These are phyloP conservation scores for Chrysolina americana DNA, from an alignment of 2,888 invertebrate species.

Conservation along the genomic window DNA sequence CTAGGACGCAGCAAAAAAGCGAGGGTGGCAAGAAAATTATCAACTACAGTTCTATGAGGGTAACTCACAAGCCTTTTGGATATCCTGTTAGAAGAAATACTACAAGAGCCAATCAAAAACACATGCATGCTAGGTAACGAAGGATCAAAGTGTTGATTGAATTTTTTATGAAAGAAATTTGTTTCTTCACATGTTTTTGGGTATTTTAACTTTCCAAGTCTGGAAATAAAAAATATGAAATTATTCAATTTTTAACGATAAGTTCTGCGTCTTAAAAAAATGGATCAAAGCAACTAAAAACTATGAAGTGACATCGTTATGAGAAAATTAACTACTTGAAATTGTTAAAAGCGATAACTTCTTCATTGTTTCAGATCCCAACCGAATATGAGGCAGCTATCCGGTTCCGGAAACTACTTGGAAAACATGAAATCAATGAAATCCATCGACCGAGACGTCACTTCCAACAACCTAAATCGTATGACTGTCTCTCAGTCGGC, in stretches of 20 bases:
- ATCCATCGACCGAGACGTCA: conserved; percentile 64
- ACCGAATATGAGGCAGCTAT: conserved; percentile 68
- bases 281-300: too few relatives aligned
- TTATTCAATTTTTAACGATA: too few relatives aligned
- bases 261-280: too few relatives aligned
- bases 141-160: background rate
- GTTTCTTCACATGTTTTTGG: background rate
- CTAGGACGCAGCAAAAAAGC: conserved; percentile 65
- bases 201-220: too few relatives aligned
- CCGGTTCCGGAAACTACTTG: conserved; percentile 64
- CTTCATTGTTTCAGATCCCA: conserved; percentile 64
- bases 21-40: conserved; percentile 64
- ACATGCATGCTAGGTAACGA: conserved; percentile 65
- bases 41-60: conserved; percentile 74
- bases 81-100: conserved; percentile 74
- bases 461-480: conserved; percentile 59
- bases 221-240: too few relatives aligned
- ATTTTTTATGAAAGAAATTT: too few relatives aligned
- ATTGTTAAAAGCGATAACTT: too few relatives aligned
- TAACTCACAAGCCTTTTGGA: conserved; percentile 71
- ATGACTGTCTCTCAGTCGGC: conserved; percentile 68
- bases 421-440: conserved; percentile 65
- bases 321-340: too few relatives aligned
- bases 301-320: too few relatives aligned
- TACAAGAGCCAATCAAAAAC: conserved; percentile 70